Conservation (phyloP, 2,797 vertebrate species). For the Trichosurus vulpecula region DNA sequence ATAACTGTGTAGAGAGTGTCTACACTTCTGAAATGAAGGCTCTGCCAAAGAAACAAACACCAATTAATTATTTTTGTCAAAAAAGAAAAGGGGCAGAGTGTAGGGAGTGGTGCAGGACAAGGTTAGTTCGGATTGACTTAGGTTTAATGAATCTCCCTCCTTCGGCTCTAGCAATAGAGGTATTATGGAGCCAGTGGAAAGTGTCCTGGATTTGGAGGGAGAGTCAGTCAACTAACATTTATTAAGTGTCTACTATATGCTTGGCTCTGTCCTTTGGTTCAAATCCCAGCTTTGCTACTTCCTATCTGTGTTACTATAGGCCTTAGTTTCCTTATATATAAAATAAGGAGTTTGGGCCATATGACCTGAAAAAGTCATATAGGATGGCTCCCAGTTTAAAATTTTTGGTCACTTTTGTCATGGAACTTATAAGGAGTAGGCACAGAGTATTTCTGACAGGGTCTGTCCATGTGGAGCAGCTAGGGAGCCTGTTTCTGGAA, state of each 20-base stretch:
- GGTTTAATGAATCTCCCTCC: neutral
- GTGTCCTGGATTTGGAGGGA: neutral
- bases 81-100: neutral
- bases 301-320: neutral
- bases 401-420: neutral
- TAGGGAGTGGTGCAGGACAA: neutral
- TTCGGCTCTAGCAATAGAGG: neutral
- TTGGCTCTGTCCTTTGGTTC: neutral
- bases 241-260: neutral
- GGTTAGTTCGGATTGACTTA: neutral
- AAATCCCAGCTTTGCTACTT: neutral
- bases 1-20: neutral
- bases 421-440: neutral
- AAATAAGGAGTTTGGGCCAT: neutral
- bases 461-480: neutral
- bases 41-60: neutral
- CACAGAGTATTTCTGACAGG: neutral
- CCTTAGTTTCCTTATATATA: neutral
- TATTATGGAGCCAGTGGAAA: neutral
- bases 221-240: neutral
- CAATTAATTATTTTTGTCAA: neutral
- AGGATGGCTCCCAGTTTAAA: neutral
- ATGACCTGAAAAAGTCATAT: neutral
- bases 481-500: neutral
- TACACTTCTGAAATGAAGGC: neutral